Conservation (phyloP, 2,797 vertebrate species). For the Pangasius sanitwongsei region DNA sequence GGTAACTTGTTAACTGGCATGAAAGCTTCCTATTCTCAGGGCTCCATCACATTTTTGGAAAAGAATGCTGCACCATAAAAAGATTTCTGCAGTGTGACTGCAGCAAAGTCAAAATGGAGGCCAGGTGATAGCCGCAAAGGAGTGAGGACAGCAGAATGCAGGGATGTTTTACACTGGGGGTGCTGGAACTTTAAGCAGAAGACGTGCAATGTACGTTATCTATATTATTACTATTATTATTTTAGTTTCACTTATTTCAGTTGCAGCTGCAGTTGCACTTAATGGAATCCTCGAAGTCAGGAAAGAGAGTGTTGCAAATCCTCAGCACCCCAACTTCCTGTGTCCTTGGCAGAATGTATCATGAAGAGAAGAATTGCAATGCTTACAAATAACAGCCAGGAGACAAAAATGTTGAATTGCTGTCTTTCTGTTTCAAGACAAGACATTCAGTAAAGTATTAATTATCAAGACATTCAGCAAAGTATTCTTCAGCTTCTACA, state of each 20-base stretch:
- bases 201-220: background rate
- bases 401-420: background rate
- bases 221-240: background rate
- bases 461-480: background rate
- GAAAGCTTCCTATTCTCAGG: background rate
- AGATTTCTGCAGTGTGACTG: slow-evolving; percentile 21
- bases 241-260: background rate
- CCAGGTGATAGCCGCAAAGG: slow-evolving; percentile 40
- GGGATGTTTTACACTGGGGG: background rate
- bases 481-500: background rate
- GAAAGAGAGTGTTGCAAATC: background rate
- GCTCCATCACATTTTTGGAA: background rate
- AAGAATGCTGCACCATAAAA: slow-evolving; percentile 22
- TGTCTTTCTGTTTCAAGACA: background rate
- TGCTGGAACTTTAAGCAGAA: background rate
- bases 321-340: background rate
- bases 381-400: slow-evolving; percentile 28
- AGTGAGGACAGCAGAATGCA: slow-evolving; percentile 10
- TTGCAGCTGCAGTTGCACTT: background rate
- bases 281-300: background rate
- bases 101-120: slow-evolving; percentile 53
- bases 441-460: background rate
- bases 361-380: background rate
- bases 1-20: background rate
- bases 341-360: background rate